Evolutionary conservation across 2,113 vertebrate species (phyloP).

Genomic region (Malurus alboscapulatus): DNA sequence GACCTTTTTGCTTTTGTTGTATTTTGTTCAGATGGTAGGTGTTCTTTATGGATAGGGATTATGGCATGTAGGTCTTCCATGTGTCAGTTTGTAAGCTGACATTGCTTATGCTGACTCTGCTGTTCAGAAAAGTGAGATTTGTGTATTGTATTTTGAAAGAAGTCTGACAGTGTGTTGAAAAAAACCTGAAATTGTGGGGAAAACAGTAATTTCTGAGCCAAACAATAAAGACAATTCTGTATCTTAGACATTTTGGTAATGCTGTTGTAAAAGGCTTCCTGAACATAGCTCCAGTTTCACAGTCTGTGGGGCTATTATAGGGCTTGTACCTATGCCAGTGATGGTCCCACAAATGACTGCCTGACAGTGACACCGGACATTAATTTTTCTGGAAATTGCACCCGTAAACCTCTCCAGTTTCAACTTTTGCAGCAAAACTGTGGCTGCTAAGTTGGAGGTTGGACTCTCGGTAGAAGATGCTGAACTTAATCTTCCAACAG

Average conservation of each 20-base stretch:
- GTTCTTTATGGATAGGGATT: neutral
- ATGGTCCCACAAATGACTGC: neutral
- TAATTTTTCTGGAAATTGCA: neutral
- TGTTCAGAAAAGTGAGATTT: neutral
- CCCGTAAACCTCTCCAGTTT: neutral
- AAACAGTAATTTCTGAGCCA: neutral
- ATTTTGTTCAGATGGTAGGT: neutral
- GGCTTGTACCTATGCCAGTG: neutral
- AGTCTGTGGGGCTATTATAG: neutral
- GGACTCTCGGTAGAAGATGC: neutral
- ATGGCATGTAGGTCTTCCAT: neutral
- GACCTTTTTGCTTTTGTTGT: neutral
- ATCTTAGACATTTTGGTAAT: neutral
- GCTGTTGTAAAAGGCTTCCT: neutral
- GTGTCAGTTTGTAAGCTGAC: neutral
- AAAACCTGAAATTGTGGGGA: neutral
- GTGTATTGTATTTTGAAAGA: neutral
- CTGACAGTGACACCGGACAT: neutral
- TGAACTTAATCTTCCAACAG: neutral
- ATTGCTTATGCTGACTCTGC: neutral
- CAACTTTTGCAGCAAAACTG: neutral
- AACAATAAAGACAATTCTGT: neutral
- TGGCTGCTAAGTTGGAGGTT: neutral
- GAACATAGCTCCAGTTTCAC: neutral
- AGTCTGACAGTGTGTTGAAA: neutral